Conservation (phyloP, 2,113 vertebrate genomes). For the Spilogale gracilis region DNA sequence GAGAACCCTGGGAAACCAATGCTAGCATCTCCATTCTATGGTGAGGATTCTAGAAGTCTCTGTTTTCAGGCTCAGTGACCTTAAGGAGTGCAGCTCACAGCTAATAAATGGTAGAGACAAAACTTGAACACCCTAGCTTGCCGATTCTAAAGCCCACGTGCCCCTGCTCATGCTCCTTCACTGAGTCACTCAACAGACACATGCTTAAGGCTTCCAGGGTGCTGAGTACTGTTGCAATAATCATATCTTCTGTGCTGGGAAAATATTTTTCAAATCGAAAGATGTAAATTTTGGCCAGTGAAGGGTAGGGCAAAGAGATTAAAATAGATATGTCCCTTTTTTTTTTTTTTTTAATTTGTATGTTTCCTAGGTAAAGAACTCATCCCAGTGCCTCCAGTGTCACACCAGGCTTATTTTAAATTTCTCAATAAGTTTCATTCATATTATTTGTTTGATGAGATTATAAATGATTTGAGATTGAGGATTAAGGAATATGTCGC, state of each 20-base stretch:
- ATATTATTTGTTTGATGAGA: constrained; percentile 55
- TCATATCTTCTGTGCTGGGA: background rate
- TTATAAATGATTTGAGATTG: constrained; percentile 49
- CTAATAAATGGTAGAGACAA: background rate
- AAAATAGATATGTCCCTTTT: background rate
- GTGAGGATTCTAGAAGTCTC: background rate
- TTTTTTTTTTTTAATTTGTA: background rate
- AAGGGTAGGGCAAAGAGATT: background rate
- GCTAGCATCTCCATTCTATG: background rate
- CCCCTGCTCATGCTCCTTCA: background rate
- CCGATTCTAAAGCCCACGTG: background rate
- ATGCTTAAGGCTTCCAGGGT: background rate
- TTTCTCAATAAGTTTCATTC: constrained; percentile 40
- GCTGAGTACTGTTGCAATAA: background rate
- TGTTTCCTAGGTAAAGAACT: constrained; percentile 13
- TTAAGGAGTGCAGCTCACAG: background rate
- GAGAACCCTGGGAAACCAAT: background rate
- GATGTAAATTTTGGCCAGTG: background rate
- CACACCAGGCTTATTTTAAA: background rate
- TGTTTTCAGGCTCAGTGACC: background rate
- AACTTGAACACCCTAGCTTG: background rate
- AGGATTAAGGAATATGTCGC: background rate
- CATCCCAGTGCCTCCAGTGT: background rate
- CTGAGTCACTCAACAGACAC: background rate
- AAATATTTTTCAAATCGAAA: background rate